Evolutionary conservation across 2,797 vertebrate genomes (phyloP).

Genomic region (Pantherophis vulpinus): DNA sequence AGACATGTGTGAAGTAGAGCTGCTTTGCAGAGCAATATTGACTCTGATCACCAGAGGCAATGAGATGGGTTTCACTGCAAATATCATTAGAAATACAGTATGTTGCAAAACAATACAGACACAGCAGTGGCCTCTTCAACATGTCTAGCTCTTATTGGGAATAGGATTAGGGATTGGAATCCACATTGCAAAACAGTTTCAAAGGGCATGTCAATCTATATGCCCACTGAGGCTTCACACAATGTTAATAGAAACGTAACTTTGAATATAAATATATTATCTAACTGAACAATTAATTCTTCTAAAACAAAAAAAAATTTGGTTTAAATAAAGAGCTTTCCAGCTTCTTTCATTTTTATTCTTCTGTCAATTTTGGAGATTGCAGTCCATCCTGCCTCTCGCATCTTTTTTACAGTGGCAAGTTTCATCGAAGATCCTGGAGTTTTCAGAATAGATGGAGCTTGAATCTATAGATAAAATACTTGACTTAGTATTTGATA

Average conservation of each 20-base stretch:
- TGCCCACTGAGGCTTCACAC: background rate
- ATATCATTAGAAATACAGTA: background rate
- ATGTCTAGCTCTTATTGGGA: background rate
- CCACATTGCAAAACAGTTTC: background rate
- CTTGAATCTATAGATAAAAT: conserved; percentile 63
- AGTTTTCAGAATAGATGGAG: conserved; percentile 68
- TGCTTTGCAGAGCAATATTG: background rate
- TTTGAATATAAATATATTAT: background rate
- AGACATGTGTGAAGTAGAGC: background rate
- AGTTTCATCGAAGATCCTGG: conserved; percentile 77
- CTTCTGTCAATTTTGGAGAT: conserved; percentile 82
- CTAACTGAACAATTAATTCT: background rate
- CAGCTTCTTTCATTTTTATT: conserved; percentile 79
- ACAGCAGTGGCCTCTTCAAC: background rate
- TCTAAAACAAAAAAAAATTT: background rate
- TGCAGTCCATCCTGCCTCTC: conserved; percentile 85
- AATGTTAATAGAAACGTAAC: background rate
- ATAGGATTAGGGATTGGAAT: background rate
- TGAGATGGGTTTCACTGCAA: background rate
- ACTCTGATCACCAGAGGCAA: background rate
- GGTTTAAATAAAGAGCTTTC: conserved; percentile 83
- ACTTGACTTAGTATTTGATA: conserved; percentile 13
- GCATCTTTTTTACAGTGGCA: conserved; percentile 81
- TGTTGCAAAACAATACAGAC: background rate
- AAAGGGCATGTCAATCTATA: background rate